Conservation (phyloP, 2,888 invertebrate genomes). For the Aphodius sticticus region DNA sequence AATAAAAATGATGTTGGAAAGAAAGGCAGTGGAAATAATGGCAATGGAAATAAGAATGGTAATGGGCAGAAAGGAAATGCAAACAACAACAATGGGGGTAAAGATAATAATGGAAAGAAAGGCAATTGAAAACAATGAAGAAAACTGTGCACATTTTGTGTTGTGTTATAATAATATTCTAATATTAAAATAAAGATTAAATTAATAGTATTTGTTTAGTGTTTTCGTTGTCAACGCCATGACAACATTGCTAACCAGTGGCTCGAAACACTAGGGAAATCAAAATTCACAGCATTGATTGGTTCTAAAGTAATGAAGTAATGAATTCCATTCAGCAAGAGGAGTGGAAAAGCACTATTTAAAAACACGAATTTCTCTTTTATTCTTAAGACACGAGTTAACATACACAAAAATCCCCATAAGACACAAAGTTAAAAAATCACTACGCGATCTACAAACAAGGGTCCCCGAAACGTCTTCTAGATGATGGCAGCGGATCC, state of each 20-base stretch:
- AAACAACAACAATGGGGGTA: not conserved
- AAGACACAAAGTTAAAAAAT: not conserved
- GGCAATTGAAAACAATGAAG: not conserved
- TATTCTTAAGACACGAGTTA: not conserved
- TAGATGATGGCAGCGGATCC: slow-evolving; percentile 69
- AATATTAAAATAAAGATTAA: not conserved
- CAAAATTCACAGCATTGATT: too few relatives aligned
- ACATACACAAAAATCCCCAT: not conserved
- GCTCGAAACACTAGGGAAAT: too few relatives aligned
- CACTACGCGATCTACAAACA: slow-evolving; percentile 55
- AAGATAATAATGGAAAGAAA: not conserved
- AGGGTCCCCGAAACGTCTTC: slow-evolving; percentile 66
- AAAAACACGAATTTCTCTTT: not conserved
- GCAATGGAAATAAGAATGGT: not conserved
- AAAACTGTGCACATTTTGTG: not conserved
- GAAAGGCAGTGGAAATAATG: not conserved
- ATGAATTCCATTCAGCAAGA: not conserved
- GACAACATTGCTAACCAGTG: too few relatives aligned
- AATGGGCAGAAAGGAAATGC: not conserved
- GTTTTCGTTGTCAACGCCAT: too few relatives aligned
- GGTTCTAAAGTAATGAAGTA: not conserved
- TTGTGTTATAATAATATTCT: not conserved
- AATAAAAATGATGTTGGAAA: not conserved
- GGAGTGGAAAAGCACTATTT: not conserved
- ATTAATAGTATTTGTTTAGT: too few relatives aligned